A percentile compares a stretch with the other conserved stretches of the same genome.
These are phyloP conservation scores for Urosaurus nigricauda DNA, from an alignment of 2,797 vertebrate genomes.

Conservation along the genomic window DNA sequence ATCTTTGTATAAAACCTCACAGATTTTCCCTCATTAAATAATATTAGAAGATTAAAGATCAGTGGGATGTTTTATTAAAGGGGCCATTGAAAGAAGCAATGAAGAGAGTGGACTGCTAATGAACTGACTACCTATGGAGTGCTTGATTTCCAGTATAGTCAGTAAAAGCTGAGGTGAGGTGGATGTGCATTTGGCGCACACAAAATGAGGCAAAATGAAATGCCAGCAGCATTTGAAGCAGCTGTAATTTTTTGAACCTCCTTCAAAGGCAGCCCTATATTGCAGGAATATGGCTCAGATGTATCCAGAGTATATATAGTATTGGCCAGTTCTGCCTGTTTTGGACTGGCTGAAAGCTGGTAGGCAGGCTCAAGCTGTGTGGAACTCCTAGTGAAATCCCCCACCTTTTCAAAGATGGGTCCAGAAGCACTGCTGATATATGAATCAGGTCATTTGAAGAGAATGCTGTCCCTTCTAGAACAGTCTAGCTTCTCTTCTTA, in stretches of 20 bases:
- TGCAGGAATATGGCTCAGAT: too few species aligned
- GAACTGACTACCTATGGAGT: background rate
- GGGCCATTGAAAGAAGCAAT: background rate
- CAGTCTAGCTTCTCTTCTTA: background rate
- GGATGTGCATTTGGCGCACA: background rate
- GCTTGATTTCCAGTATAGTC: background rate
- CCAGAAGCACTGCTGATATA: background rate
- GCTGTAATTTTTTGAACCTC: too few species aligned
- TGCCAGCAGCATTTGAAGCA: background rate
- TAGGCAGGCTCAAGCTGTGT: too few species aligned
- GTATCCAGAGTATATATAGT: too few species aligned
- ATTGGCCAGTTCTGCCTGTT: too few species aligned
- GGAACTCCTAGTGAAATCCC: background rate
- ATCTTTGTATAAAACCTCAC: background rate
- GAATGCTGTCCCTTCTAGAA: background rate
- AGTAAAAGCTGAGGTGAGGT: background rate
- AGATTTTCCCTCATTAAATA: background rate
- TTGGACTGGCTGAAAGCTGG: too few species aligned
- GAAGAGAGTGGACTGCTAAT: slow-evolving; percentile 1
- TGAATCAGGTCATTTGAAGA: background rate
- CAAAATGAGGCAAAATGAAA: background rate
- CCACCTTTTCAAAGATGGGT: background rate
- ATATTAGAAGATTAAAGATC: background rate
- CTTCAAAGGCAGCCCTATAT: too few species aligned
- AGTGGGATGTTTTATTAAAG: slow-evolving; percentile 10